Evolutionary conservation across 2,797 vertebrate species (phyloP), one percentile per base, ranked within the genome.

Genomic region (Danio tinwini): DNA sequence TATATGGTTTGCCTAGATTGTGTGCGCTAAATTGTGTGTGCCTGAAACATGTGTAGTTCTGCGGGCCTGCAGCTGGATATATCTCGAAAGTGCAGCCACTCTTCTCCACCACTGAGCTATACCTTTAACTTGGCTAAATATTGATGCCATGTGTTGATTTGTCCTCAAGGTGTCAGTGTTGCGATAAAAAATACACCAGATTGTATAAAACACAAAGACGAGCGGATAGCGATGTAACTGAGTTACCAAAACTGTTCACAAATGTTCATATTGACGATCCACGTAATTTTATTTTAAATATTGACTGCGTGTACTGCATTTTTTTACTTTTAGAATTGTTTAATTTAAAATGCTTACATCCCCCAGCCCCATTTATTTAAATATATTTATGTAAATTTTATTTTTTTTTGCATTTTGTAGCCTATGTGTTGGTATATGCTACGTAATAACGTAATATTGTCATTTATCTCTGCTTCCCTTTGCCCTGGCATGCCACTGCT

Each of bases 131-230:
- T 29, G 29, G 29, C 29, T 21, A 16, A 29, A 73, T 21, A 47
- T 29, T n/a, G 5, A 4, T 12, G 10, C 42, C 37, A 67, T 58
- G 39, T 39, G 10, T 42, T 71, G 13, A 7, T 45, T 42, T 64
- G 69, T 67, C 81, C 84, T 71, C 52, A 44, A 10, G 78, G 59
- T 83, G 84, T 81, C 84, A 50, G 70, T 75, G 5, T 82, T 68
- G 44, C 14, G 21, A 64, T 13, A 12, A 29, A 29, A 29, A 29
- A 29, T 1, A 29, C 29, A 29, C 3, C 29, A 29, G 29, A 29
- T 29, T 29, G 29, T 29, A 29, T 29, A 29, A 29, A n/a, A n/a
- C 9, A 17, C 44, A 17, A 5, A 63, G 39, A 49, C 17, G 19
- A 74, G 45, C 1, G 37, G 5, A 19, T 40, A 63, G 44, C 7